These are phyloP conservation scores for Cairina moschata DNA, from an alignment of 2,113 vertebrate genomes.

Conservation along the genomic window DNA sequence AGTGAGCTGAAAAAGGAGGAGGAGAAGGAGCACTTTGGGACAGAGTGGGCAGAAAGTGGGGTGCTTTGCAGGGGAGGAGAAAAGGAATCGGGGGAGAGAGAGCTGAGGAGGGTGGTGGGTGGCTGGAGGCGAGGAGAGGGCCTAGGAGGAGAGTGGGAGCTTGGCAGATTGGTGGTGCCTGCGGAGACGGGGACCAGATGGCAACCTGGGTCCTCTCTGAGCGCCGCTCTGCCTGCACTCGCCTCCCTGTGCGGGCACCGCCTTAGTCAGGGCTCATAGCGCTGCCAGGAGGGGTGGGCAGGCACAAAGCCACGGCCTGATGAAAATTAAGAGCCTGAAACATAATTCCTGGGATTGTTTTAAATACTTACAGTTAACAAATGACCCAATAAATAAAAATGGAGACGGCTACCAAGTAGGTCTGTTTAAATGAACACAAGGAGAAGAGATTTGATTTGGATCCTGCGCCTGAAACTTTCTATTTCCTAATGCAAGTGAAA, in stretches of 20 bases:
- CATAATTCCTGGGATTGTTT: neutral
- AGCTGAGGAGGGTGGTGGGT: neutral
- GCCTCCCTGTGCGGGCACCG: neutral
- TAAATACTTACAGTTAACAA: slow-evolving; percentile 32
- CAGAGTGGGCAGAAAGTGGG: neutral
- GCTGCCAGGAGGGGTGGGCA: neutral
- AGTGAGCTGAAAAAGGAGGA: neutral
- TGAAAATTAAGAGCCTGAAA: slow-evolving; percentile 26
- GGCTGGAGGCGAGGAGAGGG: neutral
- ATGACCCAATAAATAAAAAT: slow-evolving; percentile 18
- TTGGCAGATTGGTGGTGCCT: neutral
- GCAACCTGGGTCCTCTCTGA: neutral
- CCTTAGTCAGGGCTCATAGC: neutral
- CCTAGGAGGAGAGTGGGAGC: neutral
- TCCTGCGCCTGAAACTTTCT: slow-evolving; percentile 26
- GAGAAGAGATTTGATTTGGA: slow-evolving; percentile 10
- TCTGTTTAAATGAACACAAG: slow-evolving; percentile 6
- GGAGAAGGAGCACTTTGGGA: neutral
- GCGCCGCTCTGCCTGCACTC: neutral
- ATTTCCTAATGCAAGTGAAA: slow-evolving; percentile 50
- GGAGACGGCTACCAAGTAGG: neutral
- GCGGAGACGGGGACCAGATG: neutral
- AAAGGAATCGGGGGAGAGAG: neutral
- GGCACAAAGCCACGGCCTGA: neutral
- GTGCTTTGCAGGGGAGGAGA: neutral